These are phyloP conservation scores for Nasonia oneida DNA, from an alignment of 2,888 invertebrate genomes.

Conservation along the genomic window DNA sequence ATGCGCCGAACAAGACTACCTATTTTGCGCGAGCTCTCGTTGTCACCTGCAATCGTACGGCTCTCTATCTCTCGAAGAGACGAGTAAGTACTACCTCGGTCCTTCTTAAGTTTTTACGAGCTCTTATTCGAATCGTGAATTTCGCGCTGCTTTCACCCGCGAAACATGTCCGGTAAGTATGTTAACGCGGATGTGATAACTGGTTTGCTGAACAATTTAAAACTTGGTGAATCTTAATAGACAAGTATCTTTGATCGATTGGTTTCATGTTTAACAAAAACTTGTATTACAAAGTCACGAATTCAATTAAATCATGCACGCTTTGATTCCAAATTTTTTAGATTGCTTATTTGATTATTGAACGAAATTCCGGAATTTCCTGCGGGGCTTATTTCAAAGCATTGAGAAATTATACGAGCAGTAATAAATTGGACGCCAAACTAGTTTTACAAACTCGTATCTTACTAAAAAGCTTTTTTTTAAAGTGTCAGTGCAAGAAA, in stretches of 20 bases:
- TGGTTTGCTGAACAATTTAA: background rate
- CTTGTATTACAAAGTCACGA: background rate
- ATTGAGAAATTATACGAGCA: background rate
- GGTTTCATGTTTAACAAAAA: background rate
- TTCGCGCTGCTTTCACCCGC: background rate
- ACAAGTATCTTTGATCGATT: background rate
- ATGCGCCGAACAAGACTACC: slow-evolving; percentile 68
- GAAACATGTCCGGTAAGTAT: slow-evolving; percentile 50
- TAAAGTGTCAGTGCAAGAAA: slow-evolving; percentile 66
- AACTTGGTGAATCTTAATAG: background rate
- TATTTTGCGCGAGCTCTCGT: slow-evolving; percentile 56
- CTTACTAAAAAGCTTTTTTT: slow-evolving; percentile 50
- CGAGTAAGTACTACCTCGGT: slow-evolving; percentile 6
- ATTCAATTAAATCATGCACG: background rate
- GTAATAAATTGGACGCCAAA: slow-evolving; percentile 27
- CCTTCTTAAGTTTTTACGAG: slow-evolving; percentile 26
- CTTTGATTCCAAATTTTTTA: background rate
- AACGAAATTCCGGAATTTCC: background rate
- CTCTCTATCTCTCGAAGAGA: background rate
- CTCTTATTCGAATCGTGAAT: background rate
- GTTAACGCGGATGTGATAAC: background rate
- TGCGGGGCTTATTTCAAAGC: background rate
- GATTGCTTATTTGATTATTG: background rate
- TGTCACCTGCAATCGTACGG: slow-evolving; percentile 67
- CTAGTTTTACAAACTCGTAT: slow-evolving; percentile 24